These are phyloP conservation scores for Patiria pectinifera DNA, from an alignment of 53 echinoderm and acorn worm species.

Conservation along the genomic window DNA sequence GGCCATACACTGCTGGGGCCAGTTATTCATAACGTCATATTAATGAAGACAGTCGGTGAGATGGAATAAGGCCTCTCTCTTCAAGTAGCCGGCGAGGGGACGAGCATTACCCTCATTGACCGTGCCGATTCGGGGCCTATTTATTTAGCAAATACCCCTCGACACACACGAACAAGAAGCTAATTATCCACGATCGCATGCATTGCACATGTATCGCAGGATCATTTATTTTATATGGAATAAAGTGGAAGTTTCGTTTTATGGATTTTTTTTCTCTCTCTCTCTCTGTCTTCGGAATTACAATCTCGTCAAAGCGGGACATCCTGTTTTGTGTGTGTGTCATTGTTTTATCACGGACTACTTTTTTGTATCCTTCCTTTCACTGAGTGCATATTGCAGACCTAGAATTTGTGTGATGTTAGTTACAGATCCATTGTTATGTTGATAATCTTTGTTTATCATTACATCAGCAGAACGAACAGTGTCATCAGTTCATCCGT, in stretches of 20 bases:
- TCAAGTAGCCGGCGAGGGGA: constrained; percentile 11
- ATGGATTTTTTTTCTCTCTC: too few species aligned
- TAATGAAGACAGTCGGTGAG: constrained; percentile 53
- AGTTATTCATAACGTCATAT: constrained; percentile 65
- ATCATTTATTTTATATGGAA: background rate
- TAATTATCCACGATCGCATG: constrained; percentile 19
- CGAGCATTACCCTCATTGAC: constrained; percentile 43
- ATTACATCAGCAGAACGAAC: background rate
- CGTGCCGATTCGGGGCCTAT: constrained; percentile 26
- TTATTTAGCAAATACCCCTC: constrained; percentile 52
- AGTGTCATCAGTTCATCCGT: background rate
- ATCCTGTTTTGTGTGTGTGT: too few species aligned
- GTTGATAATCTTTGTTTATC: too few species aligned
- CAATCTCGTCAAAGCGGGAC: too few species aligned
- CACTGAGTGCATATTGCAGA: too few species aligned
- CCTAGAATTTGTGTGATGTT: too few species aligned
- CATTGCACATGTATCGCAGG: constrained; percentile 11
- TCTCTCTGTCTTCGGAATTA: too few species aligned
- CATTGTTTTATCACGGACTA: background rate
- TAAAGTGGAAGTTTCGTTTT: background rate
- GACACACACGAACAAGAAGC: constrained; percentile 32
- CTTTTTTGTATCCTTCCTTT: background rate
- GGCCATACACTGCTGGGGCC: constrained; percentile 32
- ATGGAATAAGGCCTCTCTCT: constrained; percentile 7
- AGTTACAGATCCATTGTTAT: too few species aligned